Evolutionary conservation across 2,888 invertebrate genomes (phyloP), one percentile per base, ranked within the genome.

Genomic region (Trachelus troglodyta): DNA sequence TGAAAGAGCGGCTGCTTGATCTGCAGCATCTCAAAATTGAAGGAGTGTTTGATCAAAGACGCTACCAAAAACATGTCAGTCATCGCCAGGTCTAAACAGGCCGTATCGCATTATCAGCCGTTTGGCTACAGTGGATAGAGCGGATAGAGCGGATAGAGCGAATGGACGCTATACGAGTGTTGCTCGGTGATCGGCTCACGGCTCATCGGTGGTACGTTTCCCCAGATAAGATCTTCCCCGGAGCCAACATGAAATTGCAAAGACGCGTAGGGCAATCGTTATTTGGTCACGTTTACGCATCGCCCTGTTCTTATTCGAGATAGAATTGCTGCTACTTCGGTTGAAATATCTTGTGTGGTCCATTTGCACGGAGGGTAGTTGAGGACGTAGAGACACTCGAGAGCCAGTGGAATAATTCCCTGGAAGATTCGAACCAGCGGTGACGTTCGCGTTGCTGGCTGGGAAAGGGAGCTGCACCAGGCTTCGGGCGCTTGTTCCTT

Each of bases 1-100:
- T 23, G 68, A 73, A 69, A 74, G 69, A 75, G 40, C 68, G 33
- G 12, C 40, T 76, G 31, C 76, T 75, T 31, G 40, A 33, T 75
- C 56, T 75, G 71, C 31, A 71, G 71, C 71, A 15, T 71, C 71
- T 71, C 71, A 71, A 71, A 31, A 33, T 71, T 33, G 71, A 71
- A 33, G 71, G 71, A 23, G 31, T 71, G 71, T 71, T 71, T 71
- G 71, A 71, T 71, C 71, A 33, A 33, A 33, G 71, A 71, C 31
- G 71, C 71, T 30, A 56, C 40, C 40, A 23, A 56, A 56, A 56
- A 56, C 40, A 56, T 31, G 31, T 71, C 71, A 33, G 15, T 71
- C 71, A 71, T 71, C 71, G 71, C 0, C 30, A 15, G 15, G 71
- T 71, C 71, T 33, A 71, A 71, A 71, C 71, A 71, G 31, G 31